Evolutionary conservation across 1,140 invertebrate genomes (phyloP).

Genomic region (Drosophila nigromelanica): DNA sequence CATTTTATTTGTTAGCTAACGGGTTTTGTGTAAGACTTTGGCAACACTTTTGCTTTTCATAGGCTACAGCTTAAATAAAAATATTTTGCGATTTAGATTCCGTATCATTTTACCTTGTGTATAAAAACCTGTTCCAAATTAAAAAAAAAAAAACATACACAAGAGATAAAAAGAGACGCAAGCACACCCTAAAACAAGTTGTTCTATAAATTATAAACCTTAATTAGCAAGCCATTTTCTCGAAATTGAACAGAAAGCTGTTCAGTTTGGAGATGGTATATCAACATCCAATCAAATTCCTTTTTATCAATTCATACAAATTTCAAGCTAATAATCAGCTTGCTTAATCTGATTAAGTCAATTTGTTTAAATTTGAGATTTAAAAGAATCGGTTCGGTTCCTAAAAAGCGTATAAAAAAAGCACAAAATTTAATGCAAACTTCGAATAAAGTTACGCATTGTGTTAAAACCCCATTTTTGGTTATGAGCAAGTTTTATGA

Average conservation of each 20-base stretch:
- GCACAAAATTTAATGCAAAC: conserved; percentile 35
- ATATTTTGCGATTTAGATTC: conserved; percentile 70
- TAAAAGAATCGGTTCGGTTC: background rate
- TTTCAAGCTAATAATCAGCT: conserved; percentile 32
- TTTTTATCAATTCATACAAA: conserved; percentile 23
- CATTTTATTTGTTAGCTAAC: conserved; percentile 55
- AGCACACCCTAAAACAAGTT: conserved; percentile 67
- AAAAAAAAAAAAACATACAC: conserved; percentile 5
- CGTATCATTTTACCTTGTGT: conserved; percentile 62
- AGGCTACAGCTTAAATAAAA: conserved; percentile 33
- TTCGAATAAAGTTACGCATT: conserved; percentile 49
- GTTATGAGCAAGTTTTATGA: conserved; percentile 40
- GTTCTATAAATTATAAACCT: conserved; percentile 70
- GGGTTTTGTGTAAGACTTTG: conserved; percentile 61
- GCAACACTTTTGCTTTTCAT: conserved; percentile 76
- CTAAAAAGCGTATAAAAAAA: conserved; percentile 2
- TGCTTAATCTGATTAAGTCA: conserved; percentile 36
- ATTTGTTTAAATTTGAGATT: conserved; percentile 25
- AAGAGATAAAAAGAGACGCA: conserved; percentile 15
- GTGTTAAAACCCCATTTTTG: conserved; percentile 49
- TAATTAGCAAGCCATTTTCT: conserved; percentile 67
- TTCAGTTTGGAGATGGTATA: background rate
- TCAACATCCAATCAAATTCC: conserved; percentile 6
- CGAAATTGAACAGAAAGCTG: conserved; percentile 49
- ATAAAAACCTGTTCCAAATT: conserved; percentile 58